Conservation (phyloP, 1,140 invertebrate genomes). For the Brachionus rotundiformis region DNA sequence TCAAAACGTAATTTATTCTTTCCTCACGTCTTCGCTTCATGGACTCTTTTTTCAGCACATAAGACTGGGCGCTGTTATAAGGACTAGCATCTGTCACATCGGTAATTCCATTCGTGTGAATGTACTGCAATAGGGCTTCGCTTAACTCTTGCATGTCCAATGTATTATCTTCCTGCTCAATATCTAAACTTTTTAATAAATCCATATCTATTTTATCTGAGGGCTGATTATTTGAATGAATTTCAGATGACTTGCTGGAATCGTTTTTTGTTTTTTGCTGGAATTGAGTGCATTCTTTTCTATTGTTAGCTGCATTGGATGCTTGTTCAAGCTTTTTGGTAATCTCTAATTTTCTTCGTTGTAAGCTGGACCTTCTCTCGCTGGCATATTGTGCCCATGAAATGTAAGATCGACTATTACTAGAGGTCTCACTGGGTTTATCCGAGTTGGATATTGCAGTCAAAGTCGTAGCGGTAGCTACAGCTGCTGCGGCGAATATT, state of each 20-base stretch:
- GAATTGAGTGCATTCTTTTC: not conserved
- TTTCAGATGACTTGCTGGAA: not conserved
- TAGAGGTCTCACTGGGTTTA: not conserved
- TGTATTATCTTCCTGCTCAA: not conserved
- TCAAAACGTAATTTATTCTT: constrained; percentile 28
- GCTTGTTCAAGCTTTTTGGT: constrained; percentile 34
- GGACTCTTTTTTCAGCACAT: constrained; percentile 34
- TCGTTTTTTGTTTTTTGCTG: not conserved
- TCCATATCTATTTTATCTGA: not conserved
- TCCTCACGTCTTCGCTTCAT: constrained; percentile 22
- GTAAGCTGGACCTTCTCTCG: constrained; percentile 34
- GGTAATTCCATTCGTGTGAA: not conserved
- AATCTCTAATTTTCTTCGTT: constrained; percentile 46
- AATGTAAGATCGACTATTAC: constrained; percentile 8
- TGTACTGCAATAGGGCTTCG: constrained; percentile 18
- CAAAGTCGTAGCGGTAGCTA: constrained; percentile 36
- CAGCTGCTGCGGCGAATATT: constrained; percentile 48
- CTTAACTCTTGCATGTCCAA: constrained; percentile 31
- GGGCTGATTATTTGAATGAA: not conserved
- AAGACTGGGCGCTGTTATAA: constrained; percentile 1
- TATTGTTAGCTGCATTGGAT: constrained; percentile 42
- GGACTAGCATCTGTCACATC: not conserved
- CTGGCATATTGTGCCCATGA: constrained; percentile 50
- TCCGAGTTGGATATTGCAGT: constrained; percentile 9
- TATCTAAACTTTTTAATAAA: not conserved